Base-by-base conservation (phyloP, 1,140 invertebrate genomes). In the Lordiphosa stackelbergi region DNA sequence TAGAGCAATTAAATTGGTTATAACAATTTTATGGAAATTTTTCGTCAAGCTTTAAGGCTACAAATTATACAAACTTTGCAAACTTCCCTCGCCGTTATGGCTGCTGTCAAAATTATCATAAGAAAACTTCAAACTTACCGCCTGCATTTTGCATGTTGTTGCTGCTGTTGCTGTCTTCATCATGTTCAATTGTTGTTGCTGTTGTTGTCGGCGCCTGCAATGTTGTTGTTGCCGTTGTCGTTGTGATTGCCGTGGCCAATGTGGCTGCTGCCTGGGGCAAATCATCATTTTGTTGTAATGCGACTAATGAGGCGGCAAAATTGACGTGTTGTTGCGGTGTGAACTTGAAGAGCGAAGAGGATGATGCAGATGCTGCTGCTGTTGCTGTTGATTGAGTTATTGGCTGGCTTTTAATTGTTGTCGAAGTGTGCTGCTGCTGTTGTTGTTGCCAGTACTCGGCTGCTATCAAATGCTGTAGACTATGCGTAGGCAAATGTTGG, bases 241-340 rank as follows among this genome's bases (percentile, higher is more conserved):
- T 31, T 40, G 60, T 16, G 42, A 52, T 13, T 60, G 64, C 5
- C 41, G 64, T 38, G 46, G 58, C 48, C 56, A 65, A 41, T 59
- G 75, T 40, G 46, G 52, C 45, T 56, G 65, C 55, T 53, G 75
- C 65, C 66, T 72, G 63, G 45, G 69, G 65, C 66, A 55, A 49
- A 45, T 72, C 72, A 69, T 85, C 77, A 60, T 77, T 81, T 73
- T 81, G 78, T 70, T 81, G 77, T 81, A 81, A 77, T 69, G 77
- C 77, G 42, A 75, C 77, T 83, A 81, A 83, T 83, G 77, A 81
- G 78, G 77, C 77, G 72, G 77, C 77, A 77, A 81, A 81, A 81
- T 83, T 81, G 72, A 83, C 77, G 72, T 81, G 73, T 56, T 78
- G 77, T 63, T 81, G 78, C 48, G 77, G 77, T 65, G 77, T 73